Conservation (phyloP, 2,113 vertebrate genomes). For the Heloderma charlesbogerti region DNA sequence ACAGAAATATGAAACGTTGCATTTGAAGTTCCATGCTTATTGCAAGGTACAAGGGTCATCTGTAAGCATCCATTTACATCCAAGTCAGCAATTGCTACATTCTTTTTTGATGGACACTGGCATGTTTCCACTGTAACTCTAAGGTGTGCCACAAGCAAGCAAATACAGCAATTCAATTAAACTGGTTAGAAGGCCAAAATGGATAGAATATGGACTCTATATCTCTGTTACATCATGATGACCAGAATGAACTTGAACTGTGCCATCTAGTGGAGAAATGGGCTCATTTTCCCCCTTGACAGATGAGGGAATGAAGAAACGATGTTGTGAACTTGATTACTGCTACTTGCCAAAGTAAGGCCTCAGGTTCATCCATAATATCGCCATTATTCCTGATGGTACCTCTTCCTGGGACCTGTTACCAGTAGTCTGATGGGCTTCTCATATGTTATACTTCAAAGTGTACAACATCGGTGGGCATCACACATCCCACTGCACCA, state of each 20-base stretch:
- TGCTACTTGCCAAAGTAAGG: neutral
- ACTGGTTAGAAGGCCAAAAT: neutral
- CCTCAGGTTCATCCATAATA: neutral
- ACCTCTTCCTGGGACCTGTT: neutral
- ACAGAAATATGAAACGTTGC: neutral
- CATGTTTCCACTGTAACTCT: neutral
- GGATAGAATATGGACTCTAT: no score
- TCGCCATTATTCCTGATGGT: neutral
- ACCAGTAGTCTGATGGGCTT: neutral
- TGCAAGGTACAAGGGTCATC: neutral
- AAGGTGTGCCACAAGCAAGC: neutral
- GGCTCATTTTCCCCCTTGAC: neutral
- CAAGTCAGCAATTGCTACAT: neutral
- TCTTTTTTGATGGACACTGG: neutral
- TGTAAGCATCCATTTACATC: neutral
- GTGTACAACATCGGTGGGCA: neutral
- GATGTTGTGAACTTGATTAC: neutral
- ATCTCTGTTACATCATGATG: neutral
- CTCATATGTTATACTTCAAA: neutral
- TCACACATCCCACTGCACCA: no score
- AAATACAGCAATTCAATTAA: neutral
- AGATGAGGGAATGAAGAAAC: neutral
- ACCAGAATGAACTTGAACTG: neutral
- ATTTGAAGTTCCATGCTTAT: neutral
- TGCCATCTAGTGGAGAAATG: conserved; percentile 1